phyloP scores from a whole-genome alignment of 2,888 invertebrate genomes.

The Allolobophora icterica region DNA sequence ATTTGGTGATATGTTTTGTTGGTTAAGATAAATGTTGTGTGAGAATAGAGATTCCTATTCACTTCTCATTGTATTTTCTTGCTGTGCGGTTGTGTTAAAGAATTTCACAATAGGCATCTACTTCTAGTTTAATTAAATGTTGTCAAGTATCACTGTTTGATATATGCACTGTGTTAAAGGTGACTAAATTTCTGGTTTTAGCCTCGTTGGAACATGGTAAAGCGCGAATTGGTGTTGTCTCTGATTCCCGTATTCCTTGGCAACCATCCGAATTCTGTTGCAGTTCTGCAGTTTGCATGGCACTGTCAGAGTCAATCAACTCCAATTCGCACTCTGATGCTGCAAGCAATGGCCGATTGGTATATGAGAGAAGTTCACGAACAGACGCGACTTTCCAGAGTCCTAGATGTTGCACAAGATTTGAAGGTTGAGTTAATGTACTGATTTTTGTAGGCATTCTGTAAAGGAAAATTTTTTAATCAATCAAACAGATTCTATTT shows the following conservation, averaged over 20 bases:
- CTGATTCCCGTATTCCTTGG: slow-evolving; percentile 91
- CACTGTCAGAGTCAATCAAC: slow-evolving; percentile 59
- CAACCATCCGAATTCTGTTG: slow-evolving; percentile 93
- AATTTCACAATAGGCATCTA: background rate
- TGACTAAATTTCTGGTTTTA: slow-evolving; percentile 48
- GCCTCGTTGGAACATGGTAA: slow-evolving; percentile 65
- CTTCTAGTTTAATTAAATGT: background rate
- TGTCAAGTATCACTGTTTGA: background rate
- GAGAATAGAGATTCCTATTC: background rate
- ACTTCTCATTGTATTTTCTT: background rate
- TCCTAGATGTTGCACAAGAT: slow-evolving; percentile 95
- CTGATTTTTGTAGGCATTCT: background rate
- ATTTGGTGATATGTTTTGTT: background rate
- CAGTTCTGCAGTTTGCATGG: slow-evolving; percentile 96
- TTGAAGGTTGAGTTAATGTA: slow-evolving; percentile 65
- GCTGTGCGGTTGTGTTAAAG: background rate
- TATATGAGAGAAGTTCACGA: slow-evolving; percentile 84
- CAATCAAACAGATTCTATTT: background rate
- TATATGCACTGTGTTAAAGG: background rate
- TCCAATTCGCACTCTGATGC: slow-evolving; percentile 69
- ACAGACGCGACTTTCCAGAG: slow-evolving; percentile 84
- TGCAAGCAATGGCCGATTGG: slow-evolving; percentile 98
- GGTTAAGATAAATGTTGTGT: background rate
- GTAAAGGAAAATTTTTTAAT: background rate
- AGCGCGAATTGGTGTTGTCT: slow-evolving; percentile 85